Base-by-base conservation (phyloP, 2,797 vertebrate species). In the Cacajao melanocephalus region DNA sequence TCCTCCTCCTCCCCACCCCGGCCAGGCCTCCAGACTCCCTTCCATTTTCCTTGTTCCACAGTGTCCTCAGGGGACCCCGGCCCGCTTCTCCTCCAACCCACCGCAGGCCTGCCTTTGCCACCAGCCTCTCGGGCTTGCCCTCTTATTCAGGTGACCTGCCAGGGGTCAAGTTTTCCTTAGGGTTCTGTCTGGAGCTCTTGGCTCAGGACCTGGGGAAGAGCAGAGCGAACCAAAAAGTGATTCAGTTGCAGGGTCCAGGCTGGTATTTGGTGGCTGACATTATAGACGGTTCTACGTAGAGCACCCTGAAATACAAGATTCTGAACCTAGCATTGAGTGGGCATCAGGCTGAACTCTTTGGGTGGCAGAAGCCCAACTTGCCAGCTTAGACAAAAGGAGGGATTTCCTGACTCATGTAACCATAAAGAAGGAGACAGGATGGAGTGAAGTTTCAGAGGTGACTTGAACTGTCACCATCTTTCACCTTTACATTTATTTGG, bases 51-150 rank as follows among this genome's bases (percentile, higher is more conserved):
- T 95, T 81, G 50, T 39, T 88, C 58, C 26, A 28, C 15, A 58
- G 79, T 97, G 98, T 97, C 96, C 98, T 98, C 97, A 98, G 97
- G 95, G 89, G 96, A 96, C 86, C 97, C 91, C 67, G 48, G 88
- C 87, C 64, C 96, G 94, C 93, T 94, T 94, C 82, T 93, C 61
- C 95, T 85, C 24, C 7, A 15, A 67, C 48, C 83, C 39, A 67
- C 67, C 46, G 85, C 41, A 44, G 15, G 5, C 58, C 44, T 30
- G 1, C 36, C 41, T 92, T 93, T 48, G 36, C 79, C 70, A 36
- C 80, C 46, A 79, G 30, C 41, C 50, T 96, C 55, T 79, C 61
- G 33, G 7, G 11, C 72, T 57, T 70, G 90, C 67, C 76, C 5
- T 70, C 64, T 17, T 48, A 22, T 28, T 94, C 75, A 72, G 81